Evolutionary conservation across 2,888 invertebrate genomes (phyloP), one percentile per base, ranked within the genome.

Genomic region (Gymnosoma rotundatum): DNA sequence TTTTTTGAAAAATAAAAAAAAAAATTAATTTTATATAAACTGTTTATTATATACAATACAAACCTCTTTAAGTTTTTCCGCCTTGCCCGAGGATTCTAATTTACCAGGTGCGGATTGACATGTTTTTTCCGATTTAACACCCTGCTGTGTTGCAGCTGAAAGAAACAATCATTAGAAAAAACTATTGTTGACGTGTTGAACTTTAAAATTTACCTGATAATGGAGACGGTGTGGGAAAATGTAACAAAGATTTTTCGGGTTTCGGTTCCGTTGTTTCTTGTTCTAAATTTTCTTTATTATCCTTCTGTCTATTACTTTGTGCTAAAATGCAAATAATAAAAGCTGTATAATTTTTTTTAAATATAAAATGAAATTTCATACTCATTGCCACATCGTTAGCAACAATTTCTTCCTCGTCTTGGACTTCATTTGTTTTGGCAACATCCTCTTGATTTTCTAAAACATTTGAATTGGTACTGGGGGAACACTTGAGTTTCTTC

Each of bases 401-500:
- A 64, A 78, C 78, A 6, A 85, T 70, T 69, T 87, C 70, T 45
- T 87, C 87, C 32, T 87, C 87, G 7, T 56, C 75, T 32, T 86
- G 82, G 1, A 69, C 48, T 64, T 87, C 87, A 69, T 84, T 61
- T 63, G 81, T 64, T 36, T 87, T 87, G n/a, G 86, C 63, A 42
- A 60, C 69, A 78, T 88, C 88, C 32, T 88, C 88, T 74, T 87
- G 87, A 38, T 73, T 84, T 83, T 88, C 88, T 1, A 86, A 58
- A 14, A 66, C 78, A 78, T 87, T 89, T 18, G 83, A 9, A 4
- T 70, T 80, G 60, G 83, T 86, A 9, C 70, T 60, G 1, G 86
- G 38, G 0, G 87, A 67, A 42, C 87, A 87, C 52, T 92, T 91
- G 10, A 86, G 83, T 82, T 91, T 91, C 87, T 92, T 91, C 88